phyloP scores from a whole-genome alignment of 2,888 invertebrate species.

The Sesamia inferens region DNA sequence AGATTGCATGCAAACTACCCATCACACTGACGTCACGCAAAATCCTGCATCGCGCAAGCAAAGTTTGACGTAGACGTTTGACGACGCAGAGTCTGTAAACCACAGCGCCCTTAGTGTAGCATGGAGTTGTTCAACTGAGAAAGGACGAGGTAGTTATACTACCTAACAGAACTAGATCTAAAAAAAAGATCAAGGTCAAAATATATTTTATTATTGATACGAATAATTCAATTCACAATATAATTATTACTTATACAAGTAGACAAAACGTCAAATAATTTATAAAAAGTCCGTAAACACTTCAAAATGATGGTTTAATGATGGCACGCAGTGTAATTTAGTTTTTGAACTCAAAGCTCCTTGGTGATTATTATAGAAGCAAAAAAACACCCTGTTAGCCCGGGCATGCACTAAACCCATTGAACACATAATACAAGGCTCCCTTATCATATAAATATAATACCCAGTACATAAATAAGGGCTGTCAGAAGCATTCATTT shows the following conservation, averaged over 20 bases:
- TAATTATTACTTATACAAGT: conserved; percentile 9
- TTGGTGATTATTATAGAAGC: conserved; percentile 82
- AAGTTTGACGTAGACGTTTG: no score
- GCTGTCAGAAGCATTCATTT: conserved; percentile 75
- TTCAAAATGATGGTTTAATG: conserved; percentile 97
- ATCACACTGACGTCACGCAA: no score
- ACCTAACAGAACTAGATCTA: no score
- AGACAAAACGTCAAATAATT: conserved; percentile 24
- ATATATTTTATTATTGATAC: conserved; percentile 53
- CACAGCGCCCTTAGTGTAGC: background rate
- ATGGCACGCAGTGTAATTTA: conserved; percentile 94
- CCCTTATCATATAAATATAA: conserved; percentile 94
- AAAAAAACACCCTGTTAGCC: conserved; percentile 94
- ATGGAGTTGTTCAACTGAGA: background rate
- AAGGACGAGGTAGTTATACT: background rate
- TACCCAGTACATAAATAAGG: conserved; percentile 97
- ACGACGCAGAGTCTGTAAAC: background rate
- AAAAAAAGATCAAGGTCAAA: conserved; percentile 14
- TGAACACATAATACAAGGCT: conserved; percentile 98
- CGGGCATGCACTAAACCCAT: conserved; percentile 99
- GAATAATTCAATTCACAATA: conserved; percentile 58
- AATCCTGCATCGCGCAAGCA: no score
- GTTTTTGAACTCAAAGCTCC: conserved; percentile 94
- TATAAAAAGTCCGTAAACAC: conserved; percentile 93
- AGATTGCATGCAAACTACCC: no score